Conservation (phyloP, 1,140 invertebrate species). For the Hesperophylax magnus region DNA sequence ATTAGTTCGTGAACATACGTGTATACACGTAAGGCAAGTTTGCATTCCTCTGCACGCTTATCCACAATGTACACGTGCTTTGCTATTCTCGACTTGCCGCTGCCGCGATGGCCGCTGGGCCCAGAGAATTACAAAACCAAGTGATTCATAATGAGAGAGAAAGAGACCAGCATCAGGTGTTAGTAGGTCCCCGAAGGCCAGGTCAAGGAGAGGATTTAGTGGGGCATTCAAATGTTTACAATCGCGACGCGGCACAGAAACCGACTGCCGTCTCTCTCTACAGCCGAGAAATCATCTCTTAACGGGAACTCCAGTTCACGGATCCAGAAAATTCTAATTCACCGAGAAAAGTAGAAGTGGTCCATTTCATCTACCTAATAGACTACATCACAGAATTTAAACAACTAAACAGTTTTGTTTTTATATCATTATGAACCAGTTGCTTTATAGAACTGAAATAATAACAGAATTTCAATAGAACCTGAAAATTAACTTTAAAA, state of each 20-base stretch:
- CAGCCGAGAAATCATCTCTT: background rate
- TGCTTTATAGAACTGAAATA: too few relatives aligned
- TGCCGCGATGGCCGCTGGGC: conserved; percentile 20
- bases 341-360: background rate
- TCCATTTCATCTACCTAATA: background rate
- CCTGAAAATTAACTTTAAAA: too few relatives aligned
- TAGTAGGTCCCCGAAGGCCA: conserved; percentile 26
- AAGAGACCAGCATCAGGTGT: conserved; percentile 28
- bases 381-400: too few relatives aligned
- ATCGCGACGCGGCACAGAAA: background rate
- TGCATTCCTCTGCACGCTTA: background rate
- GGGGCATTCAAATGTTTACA: conserved; percentile 18
- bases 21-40: background rate
- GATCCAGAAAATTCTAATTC: background rate
- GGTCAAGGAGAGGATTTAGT: conserved; percentile 30
- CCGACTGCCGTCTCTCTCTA: background rate
- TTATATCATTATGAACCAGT: too few relatives aligned
- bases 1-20: background rate
- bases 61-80: conserved; percentile 11
- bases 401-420: too few relatives aligned
- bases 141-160: conserved; percentile 12
- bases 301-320: background rate
- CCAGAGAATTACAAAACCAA: conserved; percentile 8
- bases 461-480: too few relatives aligned
- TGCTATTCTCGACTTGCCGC: conserved; percentile 2